These are phyloP conservation scores for Aphodius granarius DNA, from an alignment of 2,888 invertebrate species.

Conservation along the genomic window DNA sequence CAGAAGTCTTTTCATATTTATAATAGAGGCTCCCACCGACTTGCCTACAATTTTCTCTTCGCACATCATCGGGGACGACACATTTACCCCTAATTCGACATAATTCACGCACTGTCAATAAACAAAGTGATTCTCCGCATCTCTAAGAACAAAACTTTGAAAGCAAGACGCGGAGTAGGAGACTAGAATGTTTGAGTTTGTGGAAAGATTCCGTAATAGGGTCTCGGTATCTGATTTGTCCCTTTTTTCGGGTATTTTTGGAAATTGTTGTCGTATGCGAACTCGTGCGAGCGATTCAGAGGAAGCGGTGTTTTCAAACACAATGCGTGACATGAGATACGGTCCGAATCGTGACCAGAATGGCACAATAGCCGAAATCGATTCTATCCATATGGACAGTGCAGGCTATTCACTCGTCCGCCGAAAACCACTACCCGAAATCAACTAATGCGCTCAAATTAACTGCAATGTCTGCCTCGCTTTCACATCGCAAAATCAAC, in stretches of 20 bases:
- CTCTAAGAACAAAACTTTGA: too few relatives aligned
- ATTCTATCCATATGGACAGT: slow-evolving; percentile 4
- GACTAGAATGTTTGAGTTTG: neutral
- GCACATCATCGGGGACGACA: too few relatives aligned
- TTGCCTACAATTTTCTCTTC: too few relatives aligned
- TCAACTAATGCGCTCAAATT: slow-evolving; percentile 48
- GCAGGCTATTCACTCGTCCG: slow-evolving; percentile 35
- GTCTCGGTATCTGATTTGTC: neutral
- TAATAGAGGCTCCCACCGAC: slow-evolving; percentile 26
- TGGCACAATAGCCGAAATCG: slow-evolving; percentile 37
- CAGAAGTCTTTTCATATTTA: slow-evolving; percentile 53
- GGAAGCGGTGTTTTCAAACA: slow-evolving; percentile 49
- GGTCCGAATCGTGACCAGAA: slow-evolving; percentile 50
- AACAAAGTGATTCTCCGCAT: too few relatives aligned
- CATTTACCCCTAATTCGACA: too few relatives aligned
- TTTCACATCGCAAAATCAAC: neutral
- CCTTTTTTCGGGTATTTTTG: slow-evolving; percentile 1
- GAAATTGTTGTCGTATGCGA: neutral
- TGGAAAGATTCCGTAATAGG: neutral
- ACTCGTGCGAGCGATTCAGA: slow-evolving; percentile 46
- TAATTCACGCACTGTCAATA: too few relatives aligned
- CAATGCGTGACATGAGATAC: slow-evolving; percentile 49
- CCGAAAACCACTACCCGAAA: slow-evolving; percentile 48
- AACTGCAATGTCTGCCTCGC: slow-evolving; percentile 44
- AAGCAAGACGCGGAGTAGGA: too few relatives aligned